A percentile compares a stretch with the other conserved stretches of the same genome.
Evolutionary conservation across 2,888 invertebrate genomes (phyloP).

Genomic region (Pherbina coryleti): DNA sequence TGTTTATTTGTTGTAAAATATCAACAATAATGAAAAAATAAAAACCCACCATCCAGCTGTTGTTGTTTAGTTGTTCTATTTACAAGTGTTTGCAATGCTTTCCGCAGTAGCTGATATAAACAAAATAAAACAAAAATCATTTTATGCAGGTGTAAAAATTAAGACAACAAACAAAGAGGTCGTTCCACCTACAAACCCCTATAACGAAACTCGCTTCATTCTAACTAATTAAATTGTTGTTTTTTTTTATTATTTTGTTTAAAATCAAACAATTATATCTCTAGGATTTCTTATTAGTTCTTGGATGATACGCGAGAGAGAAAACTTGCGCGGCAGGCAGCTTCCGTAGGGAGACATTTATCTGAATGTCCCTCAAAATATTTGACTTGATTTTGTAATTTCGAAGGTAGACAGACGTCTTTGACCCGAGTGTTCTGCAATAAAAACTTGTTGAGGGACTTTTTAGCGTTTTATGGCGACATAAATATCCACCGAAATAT

Average conservation of each 20-base stretch:
- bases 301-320: too few relatives aligned
- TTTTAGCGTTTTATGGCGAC: slow-evolving; percentile 13
- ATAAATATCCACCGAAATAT: slow-evolving; percentile 4
- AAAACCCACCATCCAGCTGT: not conserved
- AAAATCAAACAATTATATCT: too few relatives aligned
- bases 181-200: slow-evolving; percentile 28
- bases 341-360: not conserved
- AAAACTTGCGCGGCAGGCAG: not conserved
- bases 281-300: too few relatives aligned
- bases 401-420: slow-evolving; percentile 26
- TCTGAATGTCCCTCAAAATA: slow-evolving; percentile 15
- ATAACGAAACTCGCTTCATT: slow-evolving; percentile 1
- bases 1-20: not conserved
- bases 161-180: not conserved
- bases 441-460: slow-evolving; percentile 46
- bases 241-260: too few relatives aligned
- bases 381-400: not conserved
- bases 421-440: slow-evolving; percentile 44
- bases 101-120: not conserved
- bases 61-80: not conserved
- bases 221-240: too few relatives aligned
- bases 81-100: slow-evolving; percentile 13
- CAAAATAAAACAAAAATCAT: not conserved
- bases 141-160: slow-evolving; percentile 1
- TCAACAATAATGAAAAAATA: not conserved